phyloP scores from a whole-genome alignment of 2,113 vertebrate genomes.

The Pycnonotus jocosus region DNA sequence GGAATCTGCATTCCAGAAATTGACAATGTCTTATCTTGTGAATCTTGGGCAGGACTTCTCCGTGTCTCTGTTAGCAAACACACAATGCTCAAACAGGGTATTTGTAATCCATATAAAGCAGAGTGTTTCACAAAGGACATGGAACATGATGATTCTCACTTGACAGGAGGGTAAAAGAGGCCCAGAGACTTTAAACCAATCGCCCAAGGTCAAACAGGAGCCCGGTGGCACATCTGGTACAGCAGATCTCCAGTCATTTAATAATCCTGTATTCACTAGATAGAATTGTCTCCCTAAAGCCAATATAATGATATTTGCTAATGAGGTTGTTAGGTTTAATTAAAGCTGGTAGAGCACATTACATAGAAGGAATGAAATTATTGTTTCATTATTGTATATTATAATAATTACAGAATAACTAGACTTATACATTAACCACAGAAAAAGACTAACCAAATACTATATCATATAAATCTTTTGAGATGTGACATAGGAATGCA shows the following conservation, averaged over 20 bases:
- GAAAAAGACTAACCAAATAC: neutral
- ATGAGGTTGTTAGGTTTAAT: constrained; percentile 48
- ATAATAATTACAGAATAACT: constrained; percentile 18
- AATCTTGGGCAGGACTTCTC: neutral
- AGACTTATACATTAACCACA: neutral
- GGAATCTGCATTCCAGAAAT: neutral
- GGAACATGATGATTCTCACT: neutral
- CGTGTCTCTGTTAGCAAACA: neutral
- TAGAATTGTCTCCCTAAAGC: constrained; percentile 8
- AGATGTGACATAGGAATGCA: neutral
- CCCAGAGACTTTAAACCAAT: neutral
- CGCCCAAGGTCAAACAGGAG: neutral
- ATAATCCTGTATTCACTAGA: constrained; percentile 5
- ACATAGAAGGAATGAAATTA: constrained; percentile 8
- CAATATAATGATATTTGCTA: constrained; percentile 37
- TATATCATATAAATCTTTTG: neutral
- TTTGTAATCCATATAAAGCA: neutral
- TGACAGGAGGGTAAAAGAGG: neutral
- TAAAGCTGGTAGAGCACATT: constrained; percentile 33
- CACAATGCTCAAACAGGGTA: neutral
- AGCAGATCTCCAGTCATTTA: neutral
- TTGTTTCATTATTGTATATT: constrained; percentile 52
- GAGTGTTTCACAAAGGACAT: neutral
- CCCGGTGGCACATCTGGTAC: neutral
- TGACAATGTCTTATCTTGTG: neutral